Percentiles rank a stretch among this genome's conserved stretches.
Conservation (phyloP, 2,888 invertebrate genomes). For the Cyrtodaria siliqua region DNA sequence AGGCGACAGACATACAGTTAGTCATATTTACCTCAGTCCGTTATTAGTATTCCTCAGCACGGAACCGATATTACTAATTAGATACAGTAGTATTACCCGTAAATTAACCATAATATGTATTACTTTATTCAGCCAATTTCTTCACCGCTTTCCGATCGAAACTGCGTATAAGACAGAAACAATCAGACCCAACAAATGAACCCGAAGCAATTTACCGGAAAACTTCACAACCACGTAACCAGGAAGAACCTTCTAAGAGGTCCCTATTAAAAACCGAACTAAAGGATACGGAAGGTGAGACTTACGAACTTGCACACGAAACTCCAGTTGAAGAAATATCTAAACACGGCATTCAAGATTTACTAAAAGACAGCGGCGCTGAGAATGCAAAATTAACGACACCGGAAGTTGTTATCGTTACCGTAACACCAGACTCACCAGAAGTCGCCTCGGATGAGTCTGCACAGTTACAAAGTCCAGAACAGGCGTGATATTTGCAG, state of each 20-base stretch:
- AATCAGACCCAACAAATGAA: conserved; percentile 27
- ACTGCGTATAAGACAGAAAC: conserved; percentile 44
- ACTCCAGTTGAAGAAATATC: conserved; percentile 22
- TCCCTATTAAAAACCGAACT: conserved; percentile 37
- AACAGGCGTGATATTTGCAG: no score
- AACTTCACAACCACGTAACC: conserved; percentile 14
- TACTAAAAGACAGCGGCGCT: conserved; percentile 50
- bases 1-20: no score
- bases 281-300: conserved; percentile 45
- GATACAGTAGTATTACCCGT: no score
- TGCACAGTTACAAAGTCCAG: no score
- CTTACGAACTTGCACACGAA: conserved; percentile 53
- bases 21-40: no score
- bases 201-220: conserved; percentile 51
- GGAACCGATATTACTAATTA: no score
- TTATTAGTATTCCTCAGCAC: no score
- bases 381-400: conserved; percentile 37
- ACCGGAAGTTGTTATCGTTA: conserved; percentile 53
- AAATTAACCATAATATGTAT: no score
- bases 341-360: conserved; percentile 39
- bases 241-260: conserved; percentile 34
- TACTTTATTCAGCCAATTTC: conserved; percentile 44
- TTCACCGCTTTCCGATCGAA: conserved; percentile 56
- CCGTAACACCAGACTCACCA: conserved; percentile 50
- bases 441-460: conserved; percentile 10